Evolutionary conservation across 2,797 vertebrate species (phyloP), one percentile per base, ranked within the genome.

Genomic region (Catamblyrhynchus diadema): DNA sequence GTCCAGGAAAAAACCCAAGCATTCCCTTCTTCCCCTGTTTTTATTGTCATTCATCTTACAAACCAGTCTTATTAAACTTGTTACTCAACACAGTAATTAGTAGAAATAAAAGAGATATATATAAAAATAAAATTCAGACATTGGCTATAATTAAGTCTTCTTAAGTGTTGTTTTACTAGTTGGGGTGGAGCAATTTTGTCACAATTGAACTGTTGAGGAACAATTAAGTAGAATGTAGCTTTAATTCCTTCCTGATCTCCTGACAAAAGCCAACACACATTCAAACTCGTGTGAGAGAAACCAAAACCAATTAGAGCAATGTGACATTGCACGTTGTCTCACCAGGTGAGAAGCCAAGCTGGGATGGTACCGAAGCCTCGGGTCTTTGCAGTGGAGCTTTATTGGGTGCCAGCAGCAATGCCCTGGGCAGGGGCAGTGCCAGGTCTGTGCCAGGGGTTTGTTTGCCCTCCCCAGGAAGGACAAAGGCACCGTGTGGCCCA

Each of bases 321-420:
- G 66, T 35, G 72, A 17, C 39, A 24, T 3, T 2, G 48, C 42
- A 25, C 1, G 1, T 1, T 12, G 27, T 41, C 15, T 66, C 60
- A 65, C 5, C 33, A 22, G 73, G 47, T 30, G 73, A 60, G 25
- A 60, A 79, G 45, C 66, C 32, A 47, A n/a, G 39, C 45, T 60
- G 66, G 66, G 59, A 42, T 1, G 72, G 60, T 10, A 14, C 32
- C 0, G 1, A 84, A n/a, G 41, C 45, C 51, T 51, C 44, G 3
- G 5, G 4, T 15, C 27, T 24, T 41, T 10, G 41, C 27, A 17
- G 3, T 5, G 1, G 64, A 64, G 57, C 50, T 77, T 8, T 27
- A 20, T 1, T 0, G 1, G 19, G 51, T 20, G 80, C 0, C 33
- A 41, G 66, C 39, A 39, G 44, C 0, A 6, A 8, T 33, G 53